phyloP scores from a whole-genome alignment of 2,113 vertebrate species.

The Cyrtonyx montezumae region DNA sequence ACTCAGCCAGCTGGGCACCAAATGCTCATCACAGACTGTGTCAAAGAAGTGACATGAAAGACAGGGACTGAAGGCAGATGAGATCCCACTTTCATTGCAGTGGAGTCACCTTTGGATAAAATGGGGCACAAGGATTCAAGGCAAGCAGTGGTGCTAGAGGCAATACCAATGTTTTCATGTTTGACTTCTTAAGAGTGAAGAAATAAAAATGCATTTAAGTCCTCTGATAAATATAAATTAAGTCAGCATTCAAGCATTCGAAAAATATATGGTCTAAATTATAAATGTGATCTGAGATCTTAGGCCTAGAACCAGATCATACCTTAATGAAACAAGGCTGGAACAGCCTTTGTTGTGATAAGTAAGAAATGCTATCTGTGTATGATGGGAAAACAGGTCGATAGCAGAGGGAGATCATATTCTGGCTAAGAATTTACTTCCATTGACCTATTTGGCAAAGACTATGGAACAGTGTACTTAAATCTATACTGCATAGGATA shows the following conservation, averaged over 20 bases:
- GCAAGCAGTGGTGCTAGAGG: not conserved
- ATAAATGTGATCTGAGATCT: not conserved
- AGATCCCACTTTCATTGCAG: not conserved
- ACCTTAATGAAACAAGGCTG: not conserved
- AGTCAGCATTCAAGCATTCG: not conserved
- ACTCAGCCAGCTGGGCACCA: not conserved
- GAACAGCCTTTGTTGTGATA: not conserved
- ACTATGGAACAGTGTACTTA: not conserved
- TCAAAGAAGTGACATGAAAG: not conserved
- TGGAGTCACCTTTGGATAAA: not conserved
- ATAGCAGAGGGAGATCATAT: not conserved
- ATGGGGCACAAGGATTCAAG: not conserved
- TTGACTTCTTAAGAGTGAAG: not conserved
- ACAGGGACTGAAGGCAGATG: not conserved
- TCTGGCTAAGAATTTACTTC: not conserved
- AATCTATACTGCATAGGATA: not conserved
- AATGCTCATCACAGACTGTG: not conserved
- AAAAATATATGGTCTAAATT: not conserved
- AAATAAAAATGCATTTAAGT: not conserved
- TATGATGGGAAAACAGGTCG: not conserved
- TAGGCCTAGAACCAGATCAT: not conserved
- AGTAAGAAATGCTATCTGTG: not conserved
- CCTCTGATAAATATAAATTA: not conserved
- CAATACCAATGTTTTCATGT: not conserved
- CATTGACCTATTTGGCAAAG: conserved; percentile 3